A percentile compares a stretch with the other conserved stretches of the same genome.
These are phyloP conservation scores for Trichomalopsis sarcophagae DNA, from an alignment of 1,140 invertebrate species.

Conservation along the genomic window DNA sequence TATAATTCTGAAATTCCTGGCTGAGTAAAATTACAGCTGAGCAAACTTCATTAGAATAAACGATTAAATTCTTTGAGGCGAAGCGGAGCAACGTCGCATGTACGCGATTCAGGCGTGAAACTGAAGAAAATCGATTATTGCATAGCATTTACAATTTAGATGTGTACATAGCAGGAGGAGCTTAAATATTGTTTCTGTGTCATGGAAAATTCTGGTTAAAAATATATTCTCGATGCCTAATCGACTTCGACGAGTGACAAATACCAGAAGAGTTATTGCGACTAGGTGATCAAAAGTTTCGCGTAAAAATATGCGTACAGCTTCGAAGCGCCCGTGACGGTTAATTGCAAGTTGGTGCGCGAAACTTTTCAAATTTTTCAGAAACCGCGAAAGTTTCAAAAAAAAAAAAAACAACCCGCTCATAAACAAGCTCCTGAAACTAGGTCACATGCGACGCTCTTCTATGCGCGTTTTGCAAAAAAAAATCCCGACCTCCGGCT, in stretches of 20 bases:
- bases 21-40: background rate
- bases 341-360: background rate
- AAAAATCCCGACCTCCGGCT: no score
- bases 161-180: background rate
- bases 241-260: no score
- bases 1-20: no score
- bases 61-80: background rate
- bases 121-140: slow-evolving; percentile 8
- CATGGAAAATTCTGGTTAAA: background rate
- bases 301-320: no score
- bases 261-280: no score
- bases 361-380: background rate
- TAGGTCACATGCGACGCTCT: background rate
- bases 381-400: background rate
- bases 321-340: no score
- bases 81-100: background rate
- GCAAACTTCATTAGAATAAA: slow-evolving; percentile 1
- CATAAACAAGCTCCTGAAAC: background rate
- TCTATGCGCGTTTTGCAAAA: no score
- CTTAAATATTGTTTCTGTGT: background rate
- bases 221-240: background rate
- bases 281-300: no score
- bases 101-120: background rate
- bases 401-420: background rate
- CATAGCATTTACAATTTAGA: slow-evolving; percentile 1